Percentiles rank a stretch among this genome's conserved stretches.
phyloP scores from a whole-genome alignment of 2,888 invertebrate species.

The Exocentrus adspersus region DNA sequence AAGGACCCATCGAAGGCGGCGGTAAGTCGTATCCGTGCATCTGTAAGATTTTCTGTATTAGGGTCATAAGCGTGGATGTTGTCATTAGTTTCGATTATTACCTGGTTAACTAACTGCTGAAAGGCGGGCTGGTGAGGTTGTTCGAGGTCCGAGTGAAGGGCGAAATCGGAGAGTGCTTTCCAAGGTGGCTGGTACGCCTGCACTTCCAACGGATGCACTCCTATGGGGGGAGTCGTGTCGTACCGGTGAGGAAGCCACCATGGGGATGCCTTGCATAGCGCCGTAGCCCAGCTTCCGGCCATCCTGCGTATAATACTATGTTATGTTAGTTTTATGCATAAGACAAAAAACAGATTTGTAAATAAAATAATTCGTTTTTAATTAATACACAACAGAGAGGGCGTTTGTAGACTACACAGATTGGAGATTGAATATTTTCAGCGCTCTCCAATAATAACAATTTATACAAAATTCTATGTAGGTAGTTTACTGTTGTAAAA shows the following conservation, averaged over 20 bases:
- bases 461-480: too few species aligned
- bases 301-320: conserved; percentile 77
- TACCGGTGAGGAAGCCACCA: conserved; percentile 96
- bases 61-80: too few species aligned
- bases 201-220: conserved; percentile 88
- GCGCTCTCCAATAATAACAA: too few species aligned
- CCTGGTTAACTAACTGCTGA: conserved; percentile 96
- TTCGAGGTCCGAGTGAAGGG: conserved; percentile 93
- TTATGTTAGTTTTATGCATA: conserved; percentile 58
- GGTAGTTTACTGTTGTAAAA: too few species aligned
- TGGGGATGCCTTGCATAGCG: conserved; percentile 95
- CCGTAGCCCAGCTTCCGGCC: conserved; percentile 94
- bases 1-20: conserved; percentile 64
- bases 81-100: too few species aligned
- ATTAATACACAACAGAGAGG: too few species aligned
- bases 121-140: conserved; percentile 91
- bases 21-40: conserved; percentile 91
- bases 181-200: conserved; percentile 96
- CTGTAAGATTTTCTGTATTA: conserved; percentile 64
- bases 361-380: not conserved
- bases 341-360: not conserved
- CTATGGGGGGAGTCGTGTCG: conserved; percentile 88
- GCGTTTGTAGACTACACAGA: too few species aligned
- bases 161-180: conserved; percentile 97
- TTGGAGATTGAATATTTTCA: too few species aligned